Percentiles rank a stretch among this genome's conserved stretches.
Evolutionary conservation across 1,140 invertebrate genomes (phyloP).

Genomic region (Dendroctonus valens): DNA sequence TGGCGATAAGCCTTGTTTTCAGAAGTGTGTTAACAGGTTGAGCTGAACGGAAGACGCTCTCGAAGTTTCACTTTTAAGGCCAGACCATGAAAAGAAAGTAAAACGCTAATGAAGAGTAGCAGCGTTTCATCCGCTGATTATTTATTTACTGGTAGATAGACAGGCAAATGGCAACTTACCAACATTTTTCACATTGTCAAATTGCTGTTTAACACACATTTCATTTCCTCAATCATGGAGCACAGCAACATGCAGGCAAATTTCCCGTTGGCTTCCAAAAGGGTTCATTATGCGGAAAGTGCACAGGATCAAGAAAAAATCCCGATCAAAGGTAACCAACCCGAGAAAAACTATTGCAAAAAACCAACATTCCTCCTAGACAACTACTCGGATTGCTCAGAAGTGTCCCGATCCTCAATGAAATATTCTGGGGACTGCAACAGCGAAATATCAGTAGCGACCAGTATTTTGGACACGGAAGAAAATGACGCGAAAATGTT

Average conservation of each 20-base stretch:
- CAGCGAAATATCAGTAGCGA: slow-evolving; percentile 27
- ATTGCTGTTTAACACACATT: slow-evolving; percentile 1
- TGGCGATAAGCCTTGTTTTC: too few relatives aligned
- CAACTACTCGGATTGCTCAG: slow-evolving; percentile 8
- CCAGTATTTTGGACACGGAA: slow-evolving; percentile 26
- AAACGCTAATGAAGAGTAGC: too few relatives aligned
- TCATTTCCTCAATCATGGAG: slow-evolving; percentile 21
- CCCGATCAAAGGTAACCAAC: background rate
- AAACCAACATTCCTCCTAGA: slow-evolving; percentile 2
- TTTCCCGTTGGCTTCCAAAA: slow-evolving; percentile 2
- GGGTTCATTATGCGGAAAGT: slow-evolving; percentile 14
- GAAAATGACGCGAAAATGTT: slow-evolving; percentile 18
- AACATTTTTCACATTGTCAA: slow-evolving; percentile 10
- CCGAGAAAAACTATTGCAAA: background rate
- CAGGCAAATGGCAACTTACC: background rate
- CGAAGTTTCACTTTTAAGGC: too few relatives aligned
- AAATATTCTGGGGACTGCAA: slow-evolving; percentile 21
- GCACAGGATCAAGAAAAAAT: background rate
- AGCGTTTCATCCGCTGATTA: too few relatives aligned
- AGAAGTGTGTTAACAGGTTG: too few relatives aligned
- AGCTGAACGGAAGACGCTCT: too few relatives aligned
- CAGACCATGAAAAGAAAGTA: too few relatives aligned
- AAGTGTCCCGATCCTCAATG: slow-evolving; percentile 16
- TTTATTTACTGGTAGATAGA: too few relatives aligned
- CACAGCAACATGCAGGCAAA: slow-evolving; percentile 4